Percentiles rank a stretch among this genome's conserved stretches.
Evolutionary conservation across 2,888 invertebrate genomes (phyloP).

Genomic region (Ophion costatus): DNA sequence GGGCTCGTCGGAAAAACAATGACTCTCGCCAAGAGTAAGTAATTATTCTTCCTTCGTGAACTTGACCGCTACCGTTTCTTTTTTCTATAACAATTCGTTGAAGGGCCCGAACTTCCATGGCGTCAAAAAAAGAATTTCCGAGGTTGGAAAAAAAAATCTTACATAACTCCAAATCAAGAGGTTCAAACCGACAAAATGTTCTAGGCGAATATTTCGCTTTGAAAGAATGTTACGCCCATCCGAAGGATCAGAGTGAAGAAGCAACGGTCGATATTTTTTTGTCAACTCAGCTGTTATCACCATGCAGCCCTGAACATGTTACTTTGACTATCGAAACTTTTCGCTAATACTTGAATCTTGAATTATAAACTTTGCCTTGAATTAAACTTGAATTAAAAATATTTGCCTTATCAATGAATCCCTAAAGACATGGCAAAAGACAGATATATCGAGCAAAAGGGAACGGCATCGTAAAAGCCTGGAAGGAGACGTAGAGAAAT

Average conservation of each 20-base stretch:
- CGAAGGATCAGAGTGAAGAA: background rate
- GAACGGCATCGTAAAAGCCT: background rate
- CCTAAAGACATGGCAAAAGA: too few species aligned
- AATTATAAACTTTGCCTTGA: background rate
- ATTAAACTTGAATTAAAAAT: too few species aligned
- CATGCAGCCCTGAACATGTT: background rate
- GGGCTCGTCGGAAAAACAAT: constrained; percentile 62
- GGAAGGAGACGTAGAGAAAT: background rate
- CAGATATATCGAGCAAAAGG: too few species aligned
- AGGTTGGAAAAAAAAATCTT: constrained; percentile 22
- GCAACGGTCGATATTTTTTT: background rate
- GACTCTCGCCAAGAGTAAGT: constrained; percentile 70
- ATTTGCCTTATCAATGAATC: too few species aligned
- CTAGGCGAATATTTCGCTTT: background rate
- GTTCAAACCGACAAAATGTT: constrained; percentile 2
- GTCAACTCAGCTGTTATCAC: background rate
- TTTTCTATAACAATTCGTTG: background rate
- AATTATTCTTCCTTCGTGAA: constrained; percentile 3
- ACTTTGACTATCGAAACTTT: background rate
- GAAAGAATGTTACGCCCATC: background rate
- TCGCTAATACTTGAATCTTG: background rate
- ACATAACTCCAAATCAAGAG: constrained; percentile 32
- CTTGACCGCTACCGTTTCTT: background rate
- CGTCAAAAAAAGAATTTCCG: background rate
- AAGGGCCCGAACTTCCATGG: background rate